phyloP scores from a whole-genome alignment of 2,113 vertebrate genomes.

The Takifugu flavidus region DNA sequence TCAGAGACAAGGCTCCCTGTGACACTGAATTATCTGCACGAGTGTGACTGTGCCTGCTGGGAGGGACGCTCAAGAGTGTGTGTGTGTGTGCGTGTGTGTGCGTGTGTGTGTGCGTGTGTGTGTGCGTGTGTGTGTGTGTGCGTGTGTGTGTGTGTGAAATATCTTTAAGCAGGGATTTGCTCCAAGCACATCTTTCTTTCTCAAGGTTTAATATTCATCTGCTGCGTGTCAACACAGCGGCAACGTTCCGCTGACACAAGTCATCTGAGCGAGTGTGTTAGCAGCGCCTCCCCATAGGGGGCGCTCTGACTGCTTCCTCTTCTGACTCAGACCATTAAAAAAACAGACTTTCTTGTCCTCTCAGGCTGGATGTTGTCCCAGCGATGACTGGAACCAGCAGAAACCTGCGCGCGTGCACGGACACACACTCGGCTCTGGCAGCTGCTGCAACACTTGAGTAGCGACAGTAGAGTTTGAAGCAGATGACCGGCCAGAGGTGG shows the following conservation, averaged over 20 bases:
- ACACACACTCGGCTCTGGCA: conserved; percentile 3
- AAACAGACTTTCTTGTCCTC: not conserved
- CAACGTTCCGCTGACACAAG: conserved; percentile 64
- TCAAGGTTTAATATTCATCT: conserved; percentile 75
- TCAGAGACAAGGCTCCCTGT: conserved; percentile 68
- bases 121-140: conserved; percentile 28
- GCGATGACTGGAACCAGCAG: not conserved
- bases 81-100: conserved; percentile 26
- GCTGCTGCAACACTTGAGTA: conserved; percentile 32
- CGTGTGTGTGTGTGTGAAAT: conserved; percentile 18
- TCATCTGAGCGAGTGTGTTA: conserved; percentile 45
- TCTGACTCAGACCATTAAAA: conserved; percentile 7
- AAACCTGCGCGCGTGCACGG: not conserved
- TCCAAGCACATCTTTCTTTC: conserved; percentile 68
- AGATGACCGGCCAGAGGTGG: conserved; percentile 58
- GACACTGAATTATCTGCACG: conserved; percentile 74
- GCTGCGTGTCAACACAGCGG: conserved; percentile 69
- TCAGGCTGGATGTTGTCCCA: not conserved
- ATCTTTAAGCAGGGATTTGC: conserved; percentile 59
- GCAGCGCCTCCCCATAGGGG: conserved; percentile 51
- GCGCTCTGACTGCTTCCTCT: conserved; percentile 41
- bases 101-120: conserved; percentile 53
- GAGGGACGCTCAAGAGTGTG: conserved; percentile 62
- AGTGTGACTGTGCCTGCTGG: conserved; percentile 75
- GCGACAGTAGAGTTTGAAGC: conserved; percentile 36